Base-by-base conservation (phyloP, 2,888 invertebrate genomes). In the Slavum lentiscoides region DNA sequence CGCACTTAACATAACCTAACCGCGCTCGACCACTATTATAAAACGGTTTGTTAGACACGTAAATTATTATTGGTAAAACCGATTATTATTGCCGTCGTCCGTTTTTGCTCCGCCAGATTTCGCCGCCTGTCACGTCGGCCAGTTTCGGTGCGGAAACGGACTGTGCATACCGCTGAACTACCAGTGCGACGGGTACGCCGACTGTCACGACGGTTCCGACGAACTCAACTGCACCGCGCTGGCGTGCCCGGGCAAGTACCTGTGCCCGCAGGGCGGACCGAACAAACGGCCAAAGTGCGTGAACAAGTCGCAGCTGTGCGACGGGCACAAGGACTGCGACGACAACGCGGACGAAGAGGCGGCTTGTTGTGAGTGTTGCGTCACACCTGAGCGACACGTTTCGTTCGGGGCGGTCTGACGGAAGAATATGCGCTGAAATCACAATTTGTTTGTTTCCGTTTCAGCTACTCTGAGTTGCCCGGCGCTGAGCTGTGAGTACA, bases 71-170 rank as follows among this genome's bases (percentile, higher is more conserved):
- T 30, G 30, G 30, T 1, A 30, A 30, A 30, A 30, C 30, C 49
- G 49, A 15, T 49, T 49, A 9, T 49, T 9, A 7, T 13, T 49
- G 11, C 3, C 13, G 1, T 13, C 49, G 13, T 13, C 13, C 49
- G 49, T n/a, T n/a, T n/a, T n/a, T n/a, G n/a, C n/a, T n/a, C 43
- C 11, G 11, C 3, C 43, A 95, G 95, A 92, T 87, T 96, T 96
- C 86, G 94, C 94, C 0, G 90, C 93, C 0, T 97, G 96, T 86
- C 93, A 94, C 86, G 92, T 92, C 84, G 94, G 94, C 2, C 97
- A 97, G 88, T 97, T 97, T 88, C 91, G 96, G 59, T 97, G 97
- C 88, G 91, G 92, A 84, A 97, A 97, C 88, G 93, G 94, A 0
- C 90, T 96, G 17, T 98, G 98, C 87, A 96, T 98, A 85, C 97